Evolutionary conservation across 2,113 vertebrate species (phyloP).

Genomic region (Oreotrochilus melanogaster): DNA sequence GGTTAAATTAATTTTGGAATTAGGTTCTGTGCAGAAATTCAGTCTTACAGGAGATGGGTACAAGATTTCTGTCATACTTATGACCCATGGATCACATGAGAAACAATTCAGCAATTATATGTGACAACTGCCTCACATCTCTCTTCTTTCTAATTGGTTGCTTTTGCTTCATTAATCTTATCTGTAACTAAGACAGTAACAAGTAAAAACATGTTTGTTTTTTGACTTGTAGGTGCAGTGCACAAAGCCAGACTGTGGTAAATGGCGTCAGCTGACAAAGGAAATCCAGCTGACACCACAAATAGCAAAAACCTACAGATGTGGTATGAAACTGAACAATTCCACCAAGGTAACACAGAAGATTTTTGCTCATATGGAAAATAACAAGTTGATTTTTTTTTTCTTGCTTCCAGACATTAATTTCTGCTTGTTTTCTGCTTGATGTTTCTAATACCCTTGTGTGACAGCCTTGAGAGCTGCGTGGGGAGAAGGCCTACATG

Average conservation of each 20-base stretch:
- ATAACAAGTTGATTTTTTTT: background rate
- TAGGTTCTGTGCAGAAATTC: background rate
- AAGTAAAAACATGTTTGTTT: slow-evolving; percentile 49
- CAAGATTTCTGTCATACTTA: background rate
- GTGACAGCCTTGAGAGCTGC: background rate
- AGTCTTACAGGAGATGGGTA: background rate
- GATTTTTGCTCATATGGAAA: background rate
- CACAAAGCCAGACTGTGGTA: slow-evolving; percentile 90
- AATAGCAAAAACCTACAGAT: slow-evolving; percentile 90
- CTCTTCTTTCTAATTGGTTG: background rate
- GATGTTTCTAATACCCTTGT: background rate
- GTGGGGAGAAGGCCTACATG: background rate
- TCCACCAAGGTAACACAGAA: slow-evolving; percentile 83
- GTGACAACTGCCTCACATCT: background rate
- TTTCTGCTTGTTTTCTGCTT: background rate
- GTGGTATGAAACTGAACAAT: slow-evolving; percentile 91
- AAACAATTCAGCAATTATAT: background rate
- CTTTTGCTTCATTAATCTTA: background rate
- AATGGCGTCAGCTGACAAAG: slow-evolving; percentile 97
- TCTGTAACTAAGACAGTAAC: background rate
- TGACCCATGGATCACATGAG: background rate
- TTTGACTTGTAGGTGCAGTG: slow-evolving; percentile 88
- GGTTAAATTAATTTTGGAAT: background rate
- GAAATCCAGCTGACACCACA: slow-evolving; percentile 91
- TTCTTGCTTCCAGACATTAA: background rate